Base-by-base conservation (phyloP, 2,888 invertebrate genomes). In the Ametastegia equiseti region DNA sequence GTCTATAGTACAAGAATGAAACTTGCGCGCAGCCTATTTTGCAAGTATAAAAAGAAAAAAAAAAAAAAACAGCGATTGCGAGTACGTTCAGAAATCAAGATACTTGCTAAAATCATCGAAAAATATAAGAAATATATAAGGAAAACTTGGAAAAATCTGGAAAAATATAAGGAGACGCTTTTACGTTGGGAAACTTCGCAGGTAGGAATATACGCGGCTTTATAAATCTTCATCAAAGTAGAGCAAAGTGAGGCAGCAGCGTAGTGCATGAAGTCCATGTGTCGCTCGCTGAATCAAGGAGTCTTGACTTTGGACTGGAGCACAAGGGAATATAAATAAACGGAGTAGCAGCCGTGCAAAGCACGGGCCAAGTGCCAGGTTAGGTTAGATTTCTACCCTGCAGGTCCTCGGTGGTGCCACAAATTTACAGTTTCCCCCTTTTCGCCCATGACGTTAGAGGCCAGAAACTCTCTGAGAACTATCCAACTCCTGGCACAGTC, bases 331-430 rank as follows among this genome's bases (percentile, higher is more conserved):
- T 67, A 67, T 67, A 67, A 67, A 67, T 67, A 67, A 67, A 67
- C 39, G 39, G 39, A 19, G 67, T 39, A 39, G 36, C 67, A 36
- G 67, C 67, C 67, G 39, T 67, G 39, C 67, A 67, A 67, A 39
- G 67, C 39, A 67, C 67, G 67, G 67, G 67, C 67, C 67, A 67
- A 67, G 67, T 67, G 67, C 67, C 67, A 67, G 39, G 39, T n/a
- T 36, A 67, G 67, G 67, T 67, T 36, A 67, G 67, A 39, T 67
- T 67, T 67, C 33, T 19, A 67, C 39, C 39, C 39, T 39, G n/a
- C n/a, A n/a, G 39, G 67, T 39, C 36, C 67, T 67, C 67, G 19
- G 39, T 39, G 39, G 67, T 67, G 39, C 67, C 39, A 67, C 67
- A 67, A 67, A 67, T 67, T 39, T 39, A 39, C n/a, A 19, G 39